Percentiles rank a stretch among this genome's conserved stretches.
Evolutionary conservation across 92 coral and sea anemone species (phyloP).

Genomic region (Meandrina meandrites): DNA sequence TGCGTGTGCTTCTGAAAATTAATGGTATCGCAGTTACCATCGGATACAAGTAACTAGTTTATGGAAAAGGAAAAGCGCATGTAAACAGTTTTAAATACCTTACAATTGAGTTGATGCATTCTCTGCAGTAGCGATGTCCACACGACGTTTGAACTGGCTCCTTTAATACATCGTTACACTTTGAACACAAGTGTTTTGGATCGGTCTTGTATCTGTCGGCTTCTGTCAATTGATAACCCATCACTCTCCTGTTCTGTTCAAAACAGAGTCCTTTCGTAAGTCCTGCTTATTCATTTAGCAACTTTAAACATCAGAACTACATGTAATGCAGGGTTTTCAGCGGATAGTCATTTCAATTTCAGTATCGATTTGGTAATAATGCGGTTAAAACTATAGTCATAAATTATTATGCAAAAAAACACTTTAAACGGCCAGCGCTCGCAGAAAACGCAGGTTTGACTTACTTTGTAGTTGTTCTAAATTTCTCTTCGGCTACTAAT

Average conservation of each 20-base stretch:
- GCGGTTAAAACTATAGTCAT: not conserved
- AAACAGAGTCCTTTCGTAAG: not conserved
- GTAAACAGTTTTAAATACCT: not conserved
- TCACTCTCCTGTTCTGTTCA: not conserved
- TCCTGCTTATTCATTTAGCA: not conserved
- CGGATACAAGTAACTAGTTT: no score
- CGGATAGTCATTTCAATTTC: not conserved
- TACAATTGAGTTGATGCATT: constrained; percentile 7
- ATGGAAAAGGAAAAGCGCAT: no score
- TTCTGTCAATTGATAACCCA: constrained; percentile 19
- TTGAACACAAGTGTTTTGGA: constrained; percentile 29
- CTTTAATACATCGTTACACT: not conserved
- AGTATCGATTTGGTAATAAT: not conserved
- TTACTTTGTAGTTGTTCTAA: no score
- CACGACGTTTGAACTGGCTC: constrained; percentile 34
- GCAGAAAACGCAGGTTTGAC: no score
- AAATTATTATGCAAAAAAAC: no score
- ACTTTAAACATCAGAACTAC: not conserved
- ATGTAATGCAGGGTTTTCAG: not conserved
- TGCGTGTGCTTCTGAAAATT: no score
- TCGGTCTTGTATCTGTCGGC: constrained; percentile 23
- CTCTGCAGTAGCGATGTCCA: constrained; percentile 38
- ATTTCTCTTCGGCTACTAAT: no score
- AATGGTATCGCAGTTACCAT: no score
- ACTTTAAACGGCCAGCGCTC: no score